Evolutionary conservation across 1,140 invertebrate genomes (phyloP).

Genomic region (Zelostemma sp.): DNA sequence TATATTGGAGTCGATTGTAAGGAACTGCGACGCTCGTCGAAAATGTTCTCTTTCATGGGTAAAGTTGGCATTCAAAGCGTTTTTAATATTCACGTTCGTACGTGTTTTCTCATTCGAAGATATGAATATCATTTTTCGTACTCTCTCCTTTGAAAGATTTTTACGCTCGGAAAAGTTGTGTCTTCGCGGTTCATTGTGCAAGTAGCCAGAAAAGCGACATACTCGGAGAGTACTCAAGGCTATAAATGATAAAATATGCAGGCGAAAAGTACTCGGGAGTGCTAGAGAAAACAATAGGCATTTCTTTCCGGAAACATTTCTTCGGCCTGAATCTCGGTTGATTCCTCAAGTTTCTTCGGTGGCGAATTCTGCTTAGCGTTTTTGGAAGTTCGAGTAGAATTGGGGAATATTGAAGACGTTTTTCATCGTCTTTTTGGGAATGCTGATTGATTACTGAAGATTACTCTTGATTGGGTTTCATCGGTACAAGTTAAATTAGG

Average conservation of each 20-base stretch:
- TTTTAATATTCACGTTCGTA: constrained; percentile 1
- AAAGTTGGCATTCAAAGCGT: not conserved
- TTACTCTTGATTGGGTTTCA: too few species aligned
- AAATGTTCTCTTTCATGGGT: too few species aligned
- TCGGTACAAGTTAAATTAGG: too few species aligned
- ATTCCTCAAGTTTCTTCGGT: constrained; percentile 19
- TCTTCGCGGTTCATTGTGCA: constrained; percentile 7
- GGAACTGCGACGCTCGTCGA: too few species aligned
- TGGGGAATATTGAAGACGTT: not conserved
- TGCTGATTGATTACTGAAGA: too few species aligned
- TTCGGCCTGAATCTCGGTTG: constrained; percentile 13
- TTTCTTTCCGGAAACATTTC: constrained; percentile 28
- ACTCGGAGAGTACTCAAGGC: not conserved
- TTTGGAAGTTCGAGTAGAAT: not conserved
- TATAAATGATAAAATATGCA: not conserved
- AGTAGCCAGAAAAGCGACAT: not conserved
- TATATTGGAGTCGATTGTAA: too few species aligned
- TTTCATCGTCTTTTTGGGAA: too few species aligned
- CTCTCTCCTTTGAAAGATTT: constrained; percentile 2
- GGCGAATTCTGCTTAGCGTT: constrained; percentile 8
- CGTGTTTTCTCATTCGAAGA: not conserved
- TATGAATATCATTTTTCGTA: not conserved
- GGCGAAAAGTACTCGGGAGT: constrained; percentile 17
- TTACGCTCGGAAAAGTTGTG: constrained; percentile 1
- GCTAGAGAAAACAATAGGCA: constrained; percentile 25